Evolutionary conservation across 2,888 invertebrate genomes (phyloP).

Genomic region (Caradrina kadenii): DNA sequence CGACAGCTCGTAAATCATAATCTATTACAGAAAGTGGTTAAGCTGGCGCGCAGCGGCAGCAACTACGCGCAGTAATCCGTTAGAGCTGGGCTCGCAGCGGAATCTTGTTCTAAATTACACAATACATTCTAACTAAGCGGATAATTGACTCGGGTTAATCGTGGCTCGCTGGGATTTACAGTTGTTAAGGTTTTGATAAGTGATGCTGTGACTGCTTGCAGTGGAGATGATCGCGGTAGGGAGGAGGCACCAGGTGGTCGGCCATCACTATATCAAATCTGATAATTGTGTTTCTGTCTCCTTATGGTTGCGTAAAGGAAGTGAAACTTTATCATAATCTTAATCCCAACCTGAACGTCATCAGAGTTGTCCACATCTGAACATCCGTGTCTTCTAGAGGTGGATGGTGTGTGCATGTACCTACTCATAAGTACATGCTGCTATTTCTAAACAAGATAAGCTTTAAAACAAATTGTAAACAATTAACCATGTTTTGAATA

Average conservation of each 20-base stretch:
- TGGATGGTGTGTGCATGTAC: too few relatives aligned
- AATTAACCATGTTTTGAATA: neutral
- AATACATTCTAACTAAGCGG: constrained; percentile 51
- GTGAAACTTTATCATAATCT: neutral
- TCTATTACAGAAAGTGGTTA: constrained; percentile 57
- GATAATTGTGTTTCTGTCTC: too few relatives aligned
- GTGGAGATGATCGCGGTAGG: neutral
- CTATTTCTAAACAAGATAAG: too few relatives aligned
- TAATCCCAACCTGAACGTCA: neutral
- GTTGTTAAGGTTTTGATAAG: constrained; percentile 41
- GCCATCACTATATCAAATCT: too few relatives aligned
- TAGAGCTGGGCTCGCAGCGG: constrained; percentile 13
- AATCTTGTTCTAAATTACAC: constrained; percentile 43
- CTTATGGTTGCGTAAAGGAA: too few relatives aligned
- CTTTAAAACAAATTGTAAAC: too few relatives aligned
- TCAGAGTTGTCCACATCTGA: neutral
- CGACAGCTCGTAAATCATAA: constrained; percentile 57
- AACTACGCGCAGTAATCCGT: constrained; percentile 24
- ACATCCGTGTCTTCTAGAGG: neutral
- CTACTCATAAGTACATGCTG: too few relatives aligned
- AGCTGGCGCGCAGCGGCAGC: constrained; percentile 1
- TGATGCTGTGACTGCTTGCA: neutral
- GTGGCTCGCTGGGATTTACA: constrained; percentile 35
- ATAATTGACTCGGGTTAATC: constrained; percentile 51
- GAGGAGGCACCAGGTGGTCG: too few relatives aligned